Base-by-base conservation (phyloP, 2,888 invertebrate species). In the Acleris sparsana region DNA sequence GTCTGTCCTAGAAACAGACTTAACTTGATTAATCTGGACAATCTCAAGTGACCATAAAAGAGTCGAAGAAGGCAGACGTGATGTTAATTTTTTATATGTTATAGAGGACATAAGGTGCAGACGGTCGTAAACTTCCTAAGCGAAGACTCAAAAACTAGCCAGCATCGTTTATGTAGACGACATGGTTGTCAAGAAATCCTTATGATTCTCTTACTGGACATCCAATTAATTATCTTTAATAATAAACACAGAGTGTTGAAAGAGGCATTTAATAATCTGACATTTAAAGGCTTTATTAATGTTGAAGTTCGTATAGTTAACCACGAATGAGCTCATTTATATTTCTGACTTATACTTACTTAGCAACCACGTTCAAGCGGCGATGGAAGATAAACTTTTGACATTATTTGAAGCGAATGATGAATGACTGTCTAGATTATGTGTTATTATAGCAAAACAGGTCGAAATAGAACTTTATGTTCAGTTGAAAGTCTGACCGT, bases 11-110 rank as follows among this genome's bases (percentile, higher is more conserved):
- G 66, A 62, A 66, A 62, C 46, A 46, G 43, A 66, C 61, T 65
- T 65, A 56, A 61, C 51, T 65, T 65, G 65, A 65, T 65, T 65
- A 61, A 65, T 61, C 65, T 65, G 60, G 55, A 56, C 65, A 46
- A 65, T 62, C 62, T 65, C 49, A 53, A 56, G 65, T 33, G 60
- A 56, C 51, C 56, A 56, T 65, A 65, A 65, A 65, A 64, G 29
- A 18, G 51, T 44, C 51, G 53, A 55, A 20, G 17, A 18, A 64
- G 53, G 44, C 56, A 60, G 49, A 65, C 60, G 55, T 60, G 65
- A 25, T 61, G 51, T 60, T 60, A 25, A 65, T 55, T 65, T 65
- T 55, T 61, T 43, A 55, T 64, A 64, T 49, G 59, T 53, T 55
- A 59, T 53, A 59, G 53, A 64, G 60, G 59, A 49, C 64, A 64